Evolutionary conservation across 2,113 vertebrate species (phyloP).

Genomic region (Chlorodrepanis virens): DNA sequence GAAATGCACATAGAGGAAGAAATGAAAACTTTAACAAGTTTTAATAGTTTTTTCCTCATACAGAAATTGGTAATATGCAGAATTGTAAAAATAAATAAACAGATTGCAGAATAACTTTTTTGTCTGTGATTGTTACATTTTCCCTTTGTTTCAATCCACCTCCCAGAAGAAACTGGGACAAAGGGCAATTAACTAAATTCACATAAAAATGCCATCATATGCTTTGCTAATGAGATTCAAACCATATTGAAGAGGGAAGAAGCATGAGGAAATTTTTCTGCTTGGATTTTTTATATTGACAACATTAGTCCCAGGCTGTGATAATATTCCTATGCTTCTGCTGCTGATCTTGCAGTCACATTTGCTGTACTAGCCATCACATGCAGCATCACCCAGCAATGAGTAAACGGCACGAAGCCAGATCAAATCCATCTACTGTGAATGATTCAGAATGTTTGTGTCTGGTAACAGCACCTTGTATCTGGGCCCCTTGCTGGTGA

Average conservation of each 20-base stretch:
- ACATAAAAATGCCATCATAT: neutral
- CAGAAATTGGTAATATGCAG: neutral
- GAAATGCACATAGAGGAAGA: conserved; percentile 3
- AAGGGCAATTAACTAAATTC: conserved; percentile 7
- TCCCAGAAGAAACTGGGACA: neutral
- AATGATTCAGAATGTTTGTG: neutral
- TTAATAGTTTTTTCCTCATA: neutral
- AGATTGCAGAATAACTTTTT: neutral
- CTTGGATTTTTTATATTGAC: neutral
- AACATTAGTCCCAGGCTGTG: neutral
- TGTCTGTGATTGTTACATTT: neutral
- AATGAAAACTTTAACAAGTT: neutral
- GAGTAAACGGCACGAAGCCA: neutral
- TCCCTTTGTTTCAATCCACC: neutral
- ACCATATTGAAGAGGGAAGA: neutral
- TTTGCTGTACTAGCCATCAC: neutral
- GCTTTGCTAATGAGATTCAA: neutral
- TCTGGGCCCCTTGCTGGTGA: neutral
- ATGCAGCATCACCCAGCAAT: neutral
- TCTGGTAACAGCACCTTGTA: neutral
- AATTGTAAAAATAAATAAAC: conserved; percentile 15
- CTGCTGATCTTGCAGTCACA: neutral
- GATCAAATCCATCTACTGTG: neutral
- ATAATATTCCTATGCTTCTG: neutral
- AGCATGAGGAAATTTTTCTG: neutral